Evolutionary conservation across 1,140 invertebrate genomes (phyloP).

Genomic region (Scaptodrosophila lebanonensis): DNA sequence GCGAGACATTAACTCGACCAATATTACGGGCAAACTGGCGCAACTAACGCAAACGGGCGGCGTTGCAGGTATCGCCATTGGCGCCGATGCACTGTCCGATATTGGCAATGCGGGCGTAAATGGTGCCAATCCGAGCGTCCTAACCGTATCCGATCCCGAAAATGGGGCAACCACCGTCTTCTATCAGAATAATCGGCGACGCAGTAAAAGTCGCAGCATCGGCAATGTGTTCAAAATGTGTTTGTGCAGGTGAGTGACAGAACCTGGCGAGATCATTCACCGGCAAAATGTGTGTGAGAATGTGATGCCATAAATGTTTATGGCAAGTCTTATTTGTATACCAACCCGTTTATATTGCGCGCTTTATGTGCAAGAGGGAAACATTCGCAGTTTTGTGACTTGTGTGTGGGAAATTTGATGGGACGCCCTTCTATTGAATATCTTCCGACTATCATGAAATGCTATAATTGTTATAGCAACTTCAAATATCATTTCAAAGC

Average conservation of each 20-base stretch:
- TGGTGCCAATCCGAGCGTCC: slow-evolving; percentile 3
- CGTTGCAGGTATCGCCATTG: slow-evolving; percentile 33
- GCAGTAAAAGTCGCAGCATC: slow-evolving; percentile 66
- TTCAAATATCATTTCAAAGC: no score
- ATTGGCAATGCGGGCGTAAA: slow-evolving; percentile 53
- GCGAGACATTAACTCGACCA: slow-evolving; percentile 34
- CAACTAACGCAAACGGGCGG: slow-evolving; percentile 64
- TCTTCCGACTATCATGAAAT: no score
- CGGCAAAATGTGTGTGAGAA: no score
- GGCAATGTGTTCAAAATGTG: slow-evolving; percentile 68
- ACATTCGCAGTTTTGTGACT: no score
- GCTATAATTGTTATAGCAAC: no score
- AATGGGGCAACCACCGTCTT: slow-evolving; percentile 69
- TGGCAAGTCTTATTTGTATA: no score
- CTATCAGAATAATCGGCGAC: slow-evolving; percentile 69
- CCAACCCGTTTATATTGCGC: no score
- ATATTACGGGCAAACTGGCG: slow-evolving; percentile 55
- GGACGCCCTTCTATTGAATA: no score
- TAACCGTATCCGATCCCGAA: slow-evolving; percentile 61
- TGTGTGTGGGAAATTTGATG: no score
- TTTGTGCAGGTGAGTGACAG: slow-evolving; percentile 63
- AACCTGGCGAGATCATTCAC: background rate
- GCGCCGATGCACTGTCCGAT: slow-evolving; percentile 51
- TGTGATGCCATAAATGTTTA: no score
- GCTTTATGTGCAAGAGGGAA: no score